These are phyloP conservation scores for Tupiocoris notatus DNA, from an alignment of 2,888 invertebrate species.

Conservation along the genomic window DNA sequence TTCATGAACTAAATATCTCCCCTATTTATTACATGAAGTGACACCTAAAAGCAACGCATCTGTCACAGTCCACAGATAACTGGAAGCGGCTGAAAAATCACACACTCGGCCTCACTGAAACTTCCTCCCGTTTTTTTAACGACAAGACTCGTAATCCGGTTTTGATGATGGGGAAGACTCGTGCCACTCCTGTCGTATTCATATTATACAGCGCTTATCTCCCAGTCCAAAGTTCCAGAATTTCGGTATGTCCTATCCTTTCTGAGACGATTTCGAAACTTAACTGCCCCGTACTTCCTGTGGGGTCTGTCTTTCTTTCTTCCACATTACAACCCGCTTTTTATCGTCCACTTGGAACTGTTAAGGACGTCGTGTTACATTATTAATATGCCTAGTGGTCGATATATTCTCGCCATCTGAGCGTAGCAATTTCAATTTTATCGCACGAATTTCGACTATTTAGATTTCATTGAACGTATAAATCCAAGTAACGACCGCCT, in stretches of 20 bases:
- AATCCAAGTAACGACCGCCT: neutral
- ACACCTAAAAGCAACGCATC: too few relatives aligned
- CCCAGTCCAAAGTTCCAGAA: neutral
- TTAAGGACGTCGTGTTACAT: neutral
- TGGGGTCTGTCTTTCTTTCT: neutral
- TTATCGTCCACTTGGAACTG: neutral
- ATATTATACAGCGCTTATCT: neutral
- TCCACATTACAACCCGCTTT: neutral
- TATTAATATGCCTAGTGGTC: neutral
- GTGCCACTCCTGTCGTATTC: neutral
- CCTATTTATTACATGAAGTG: too few relatives aligned
- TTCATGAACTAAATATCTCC: too few relatives aligned
- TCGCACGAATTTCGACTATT: neutral
- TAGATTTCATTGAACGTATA: neutral
- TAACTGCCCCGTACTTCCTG: neutral
- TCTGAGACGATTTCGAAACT: neutral
- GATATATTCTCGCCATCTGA: neutral
- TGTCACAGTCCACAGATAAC: too few relatives aligned
- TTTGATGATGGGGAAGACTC: neutral
- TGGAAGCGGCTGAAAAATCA: too few relatives aligned
- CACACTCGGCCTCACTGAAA: too few relatives aligned
- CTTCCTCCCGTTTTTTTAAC: too few relatives aligned
- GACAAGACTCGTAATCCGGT: neutral
- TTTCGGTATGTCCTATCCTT: neutral
- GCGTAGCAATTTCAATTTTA: neutral